Conservation (phyloP, 2,797 vertebrate species). For the Hippoglossus hippoglossus region DNA sequence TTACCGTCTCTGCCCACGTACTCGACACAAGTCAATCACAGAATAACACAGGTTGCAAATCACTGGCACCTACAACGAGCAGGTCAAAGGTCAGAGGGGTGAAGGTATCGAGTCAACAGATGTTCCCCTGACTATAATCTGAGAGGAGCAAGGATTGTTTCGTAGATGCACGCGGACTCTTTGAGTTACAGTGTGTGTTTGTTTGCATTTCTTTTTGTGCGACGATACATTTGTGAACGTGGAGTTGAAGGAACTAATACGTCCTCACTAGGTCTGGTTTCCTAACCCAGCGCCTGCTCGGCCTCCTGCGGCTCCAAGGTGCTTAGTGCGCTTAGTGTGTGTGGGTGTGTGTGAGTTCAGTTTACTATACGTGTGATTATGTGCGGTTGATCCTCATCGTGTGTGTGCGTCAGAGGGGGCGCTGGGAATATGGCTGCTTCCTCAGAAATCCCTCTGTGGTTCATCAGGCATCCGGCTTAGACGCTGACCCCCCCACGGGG, state of each 20-base stretch:
- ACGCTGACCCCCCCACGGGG: constrained; percentile 2
- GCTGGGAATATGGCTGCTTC: constrained; percentile 64
- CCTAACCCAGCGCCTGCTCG: not conserved
- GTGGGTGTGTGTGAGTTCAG: not conserved
- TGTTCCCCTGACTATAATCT: not conserved
- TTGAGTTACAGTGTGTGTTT: not conserved
- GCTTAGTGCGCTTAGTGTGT: not conserved
- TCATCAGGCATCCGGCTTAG: constrained; percentile 62
- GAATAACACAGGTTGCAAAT: not conserved
- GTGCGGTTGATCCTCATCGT: constrained; percentile 11
- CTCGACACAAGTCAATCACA: not conserved
- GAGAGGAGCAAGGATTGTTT: not conserved
- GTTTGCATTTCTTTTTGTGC: too few species aligned
- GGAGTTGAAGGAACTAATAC: too few species aligned
- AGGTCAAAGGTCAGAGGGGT: constrained; percentile 12
- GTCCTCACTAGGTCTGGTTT: not conserved
- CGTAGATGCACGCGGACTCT: not conserved
- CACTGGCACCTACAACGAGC: not conserved
- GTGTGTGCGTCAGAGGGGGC: constrained; percentile 26
- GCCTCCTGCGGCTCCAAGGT: not conserved
- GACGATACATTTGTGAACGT: too few species aligned
- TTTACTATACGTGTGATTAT: constrained; percentile 12
- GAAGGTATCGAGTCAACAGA: not conserved
- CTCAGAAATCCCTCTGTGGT: constrained; percentile 66
- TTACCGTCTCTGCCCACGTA: too few species aligned